A percentile compares a stretch with the other conserved stretches of the same genome.
Evolutionary conservation across 2,797 vertebrate species (phyloP).

Genomic region (Phoeniculus purpureus): DNA sequence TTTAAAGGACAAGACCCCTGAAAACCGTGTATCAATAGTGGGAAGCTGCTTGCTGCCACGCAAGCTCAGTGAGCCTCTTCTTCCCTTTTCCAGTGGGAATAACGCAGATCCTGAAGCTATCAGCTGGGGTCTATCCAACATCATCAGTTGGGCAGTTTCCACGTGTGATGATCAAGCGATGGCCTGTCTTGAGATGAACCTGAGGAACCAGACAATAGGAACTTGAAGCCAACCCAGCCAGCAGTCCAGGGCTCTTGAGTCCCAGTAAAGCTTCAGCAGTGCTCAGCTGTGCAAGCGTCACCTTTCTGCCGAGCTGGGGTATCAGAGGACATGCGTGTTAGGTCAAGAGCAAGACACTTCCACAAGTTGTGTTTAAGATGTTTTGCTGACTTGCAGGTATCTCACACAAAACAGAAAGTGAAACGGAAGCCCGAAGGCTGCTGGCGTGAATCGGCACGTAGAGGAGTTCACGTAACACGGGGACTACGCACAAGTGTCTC

Average conservation of each 20-base stretch:
- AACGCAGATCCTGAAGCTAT: not conserved
- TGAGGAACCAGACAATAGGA: not conserved
- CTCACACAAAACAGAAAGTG: not conserved
- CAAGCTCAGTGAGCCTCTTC: not conserved
- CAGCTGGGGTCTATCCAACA: not conserved
- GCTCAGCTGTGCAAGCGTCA: not conserved
- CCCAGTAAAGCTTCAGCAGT: not conserved
- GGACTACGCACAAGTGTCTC: not conserved
- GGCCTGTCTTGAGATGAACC: not conserved
- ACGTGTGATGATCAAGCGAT: not conserved
- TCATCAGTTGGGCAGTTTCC: not conserved
- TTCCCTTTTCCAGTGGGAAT: not conserved
- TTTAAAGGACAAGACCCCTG: not conserved
- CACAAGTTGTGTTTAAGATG: not conserved
- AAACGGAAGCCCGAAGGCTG: not conserved
- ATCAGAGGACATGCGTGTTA: not conserved
- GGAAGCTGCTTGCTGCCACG: not conserved
- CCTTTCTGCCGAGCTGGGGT: not conserved
- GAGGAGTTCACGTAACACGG: not conserved
- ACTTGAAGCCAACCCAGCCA: not conserved
- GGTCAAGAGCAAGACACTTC: not conserved
- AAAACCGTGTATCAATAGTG: not conserved
- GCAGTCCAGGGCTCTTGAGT: not conserved
- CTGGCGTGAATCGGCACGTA: not conserved
- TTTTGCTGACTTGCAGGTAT: not conserved